Percentiles rank a stretch among this genome's conserved stretches.
Evolutionary conservation across 2,888 invertebrate genomes (phyloP).

Genomic region (Polydrusus pterygomalis): DNA sequence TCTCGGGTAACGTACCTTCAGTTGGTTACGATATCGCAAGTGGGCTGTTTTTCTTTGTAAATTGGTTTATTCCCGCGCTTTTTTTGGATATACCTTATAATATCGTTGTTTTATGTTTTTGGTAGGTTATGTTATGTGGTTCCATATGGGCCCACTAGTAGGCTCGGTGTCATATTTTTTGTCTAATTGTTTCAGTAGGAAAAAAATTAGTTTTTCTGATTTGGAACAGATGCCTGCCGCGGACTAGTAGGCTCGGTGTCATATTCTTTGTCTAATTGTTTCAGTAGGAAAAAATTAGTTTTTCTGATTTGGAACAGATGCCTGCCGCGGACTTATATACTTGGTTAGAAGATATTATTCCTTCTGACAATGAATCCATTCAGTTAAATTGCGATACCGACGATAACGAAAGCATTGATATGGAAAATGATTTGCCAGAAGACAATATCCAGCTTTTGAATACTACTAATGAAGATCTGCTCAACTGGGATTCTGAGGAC

Average conservation of each 20-base stretch:
- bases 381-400: conserved; percentile 3
- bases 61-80: neutral
- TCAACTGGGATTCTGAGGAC: conserved; percentile 8
- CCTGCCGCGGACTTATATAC: too few species aligned
- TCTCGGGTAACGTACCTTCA: neutral
- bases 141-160: conserved; percentile 7
- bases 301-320: too few species aligned
- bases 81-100: neutral
- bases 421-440: conserved; percentile 1
- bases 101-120: neutral
- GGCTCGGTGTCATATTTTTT: neutral
- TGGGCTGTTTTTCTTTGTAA: neutral
- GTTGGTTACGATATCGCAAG: neutral
- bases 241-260: too few species aligned
- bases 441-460: conserved; percentile 7
- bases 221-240: too few species aligned
- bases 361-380: conserved; percentile 8
- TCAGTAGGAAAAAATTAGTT: neutral
- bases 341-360: neutral
- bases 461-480: neutral
- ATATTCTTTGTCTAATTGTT: neutral
- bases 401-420: neutral
- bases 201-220: neutral
- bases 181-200: neutral
- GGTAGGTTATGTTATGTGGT: neutral